These are phyloP conservation scores for Zaprionus vittiger DNA, from an alignment of 1,140 invertebrate species.

Conservation along the genomic window DNA sequence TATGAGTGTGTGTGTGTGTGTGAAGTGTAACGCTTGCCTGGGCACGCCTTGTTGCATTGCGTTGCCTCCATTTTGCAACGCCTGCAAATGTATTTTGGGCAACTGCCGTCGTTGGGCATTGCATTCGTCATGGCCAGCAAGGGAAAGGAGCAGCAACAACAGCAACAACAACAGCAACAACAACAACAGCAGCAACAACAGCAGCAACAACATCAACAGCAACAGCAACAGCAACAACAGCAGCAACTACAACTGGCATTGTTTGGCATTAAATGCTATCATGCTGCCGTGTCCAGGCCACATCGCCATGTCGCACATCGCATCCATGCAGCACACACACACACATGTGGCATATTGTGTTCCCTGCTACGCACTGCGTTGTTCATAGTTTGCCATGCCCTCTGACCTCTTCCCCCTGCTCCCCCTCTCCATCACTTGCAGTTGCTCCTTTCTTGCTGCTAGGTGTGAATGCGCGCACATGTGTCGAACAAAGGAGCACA, in stretches of 20 bases:
- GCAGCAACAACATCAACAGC: conserved; percentile 14
- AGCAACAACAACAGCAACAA: conserved; percentile 17
- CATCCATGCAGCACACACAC: conserved; percentile 9
- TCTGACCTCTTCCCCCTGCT: not conserved
- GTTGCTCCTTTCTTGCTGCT: conserved; percentile 56
- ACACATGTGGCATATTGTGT: conserved; percentile 31
- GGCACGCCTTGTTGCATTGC: conserved; percentile 12
- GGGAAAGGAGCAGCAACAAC: conserved; percentile 36
- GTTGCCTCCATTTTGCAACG: conserved; percentile 67
- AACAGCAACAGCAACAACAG: conserved; percentile 5
- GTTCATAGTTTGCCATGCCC: conserved; percentile 15
- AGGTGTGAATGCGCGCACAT: conserved; percentile 80
- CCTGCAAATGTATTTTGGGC: conserved; percentile 66
- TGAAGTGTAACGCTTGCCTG: conserved; percentile 55
- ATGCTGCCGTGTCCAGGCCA: conserved; percentile 61
- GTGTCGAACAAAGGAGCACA: conserved; percentile 73
- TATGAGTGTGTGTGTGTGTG: conserved; percentile 34
- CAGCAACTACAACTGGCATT: conserved; percentile 50
- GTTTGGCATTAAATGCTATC: conserved; percentile 77
- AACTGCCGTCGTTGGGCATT: conserved; percentile 25
- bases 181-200: conserved; percentile 13
- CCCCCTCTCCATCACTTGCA: not conserved
- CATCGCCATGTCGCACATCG: conserved; percentile 5
- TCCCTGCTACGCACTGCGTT: not conserved
- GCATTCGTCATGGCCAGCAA: conserved; percentile 71